phyloP scores from a whole-genome alignment of 2,113 vertebrate genomes.

The Thermophis baileyi region DNA sequence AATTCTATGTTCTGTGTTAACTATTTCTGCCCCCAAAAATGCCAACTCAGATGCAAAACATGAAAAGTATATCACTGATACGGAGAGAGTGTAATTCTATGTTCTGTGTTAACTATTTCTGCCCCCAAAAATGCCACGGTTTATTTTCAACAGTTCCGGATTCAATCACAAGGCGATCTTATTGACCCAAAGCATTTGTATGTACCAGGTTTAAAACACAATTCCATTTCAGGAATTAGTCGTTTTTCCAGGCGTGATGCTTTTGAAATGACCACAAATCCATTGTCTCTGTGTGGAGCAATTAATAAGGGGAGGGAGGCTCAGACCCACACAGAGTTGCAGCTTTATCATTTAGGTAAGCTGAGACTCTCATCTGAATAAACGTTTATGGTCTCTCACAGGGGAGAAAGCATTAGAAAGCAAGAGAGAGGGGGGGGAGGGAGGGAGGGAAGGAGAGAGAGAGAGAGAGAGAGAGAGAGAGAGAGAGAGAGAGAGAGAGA shows the following conservation, averaged over 20 bases:
- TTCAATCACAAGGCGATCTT: background rate
- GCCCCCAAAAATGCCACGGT: rapidly evolving
- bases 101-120: background rate
- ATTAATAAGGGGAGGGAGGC: no score
- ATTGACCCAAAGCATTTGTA: background rate
- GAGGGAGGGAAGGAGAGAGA: no score
- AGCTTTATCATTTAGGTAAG: background rate
- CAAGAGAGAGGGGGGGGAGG: background rate
- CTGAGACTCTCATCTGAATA: background rate
- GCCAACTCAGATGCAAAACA: background rate
- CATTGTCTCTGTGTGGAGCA: background rate
- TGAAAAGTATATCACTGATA: background rate
- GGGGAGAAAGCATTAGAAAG: background rate
- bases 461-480: no score
- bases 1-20: background rate
- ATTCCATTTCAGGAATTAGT: background rate
- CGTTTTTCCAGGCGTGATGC: background rate
- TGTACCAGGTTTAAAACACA: background rate
- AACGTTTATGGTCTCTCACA: background rate
- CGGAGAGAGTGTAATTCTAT: rapidly evolving
- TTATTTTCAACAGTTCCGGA: background rate
- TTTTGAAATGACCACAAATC: background rate
- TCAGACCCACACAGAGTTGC: background rate
- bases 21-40: rapidly evolving
- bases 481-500: no score